These are phyloP conservation scores for Gasteruption jaculator DNA, from an alignment of 2,888 invertebrate genomes.

Conservation along the genomic window DNA sequence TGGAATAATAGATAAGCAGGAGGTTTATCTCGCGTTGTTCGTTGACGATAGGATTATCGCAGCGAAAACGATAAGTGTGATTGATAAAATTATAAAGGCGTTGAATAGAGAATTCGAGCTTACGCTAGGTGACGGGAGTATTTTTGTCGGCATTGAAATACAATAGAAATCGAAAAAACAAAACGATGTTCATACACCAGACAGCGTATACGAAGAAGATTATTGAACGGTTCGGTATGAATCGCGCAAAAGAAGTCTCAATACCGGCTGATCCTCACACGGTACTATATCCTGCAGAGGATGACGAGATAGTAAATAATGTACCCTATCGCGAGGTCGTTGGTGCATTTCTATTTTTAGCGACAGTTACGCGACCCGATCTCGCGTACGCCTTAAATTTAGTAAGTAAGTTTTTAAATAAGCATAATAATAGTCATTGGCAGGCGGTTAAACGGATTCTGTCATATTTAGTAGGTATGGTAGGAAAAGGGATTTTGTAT, in stretches of 20 bases:
- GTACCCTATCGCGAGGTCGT: no score
- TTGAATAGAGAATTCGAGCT: background rate
- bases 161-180: background rate
- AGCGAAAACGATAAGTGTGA: background rate
- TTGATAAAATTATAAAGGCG: background rate
- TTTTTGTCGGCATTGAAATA: constrained; percentile 2
- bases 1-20: no score
- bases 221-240: background rate
- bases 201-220: background rate
- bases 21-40: no score
- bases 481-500: no score
- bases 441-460: no score
- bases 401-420: no score
- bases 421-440: no score
- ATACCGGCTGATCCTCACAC: constrained; percentile 10
- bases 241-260: background rate
- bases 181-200: constrained; percentile 2
- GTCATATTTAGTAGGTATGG: no score
- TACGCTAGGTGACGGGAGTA: background rate
- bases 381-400: no score
- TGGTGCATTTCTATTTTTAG: no score
- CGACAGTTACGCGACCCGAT: no score
- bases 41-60: constrained; percentile 3
- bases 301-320: no score
- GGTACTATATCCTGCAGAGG: background rate